Conservation (phyloP, 2,113 vertebrate species). For the Ptilonorhynchus violaceus region DNA sequence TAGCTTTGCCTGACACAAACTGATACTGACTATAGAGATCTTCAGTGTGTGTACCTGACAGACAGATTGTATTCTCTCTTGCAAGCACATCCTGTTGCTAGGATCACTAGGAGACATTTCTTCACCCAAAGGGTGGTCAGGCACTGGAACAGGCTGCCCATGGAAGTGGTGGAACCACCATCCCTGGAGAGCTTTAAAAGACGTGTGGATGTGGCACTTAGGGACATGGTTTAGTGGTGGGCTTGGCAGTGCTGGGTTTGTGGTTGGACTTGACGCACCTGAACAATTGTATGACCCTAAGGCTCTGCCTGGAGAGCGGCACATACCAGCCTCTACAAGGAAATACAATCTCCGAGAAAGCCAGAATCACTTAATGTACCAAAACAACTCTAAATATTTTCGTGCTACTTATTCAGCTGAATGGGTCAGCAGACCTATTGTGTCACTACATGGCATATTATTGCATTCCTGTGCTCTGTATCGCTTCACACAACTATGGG, state of each 20-base stretch:
- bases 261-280: not conserved
- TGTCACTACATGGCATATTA: not conserved
- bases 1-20: not conserved
- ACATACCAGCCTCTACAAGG: not conserved
- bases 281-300: not conserved
- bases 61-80: not conserved
- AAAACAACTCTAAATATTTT: not conserved
- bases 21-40: not conserved
- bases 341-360: not conserved
- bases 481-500: not conserved
- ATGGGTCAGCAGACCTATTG: not conserved
- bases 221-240: not conserved
- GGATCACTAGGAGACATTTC: not conserved
- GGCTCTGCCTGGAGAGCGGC: not conserved
- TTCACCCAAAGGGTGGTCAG: not conserved
- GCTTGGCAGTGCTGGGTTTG: not conserved
- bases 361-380: not conserved
- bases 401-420: not conserved
- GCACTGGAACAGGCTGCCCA: not conserved
- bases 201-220: not conserved
- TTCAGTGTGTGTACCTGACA: fast-evolving
- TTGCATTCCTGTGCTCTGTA: not conserved
- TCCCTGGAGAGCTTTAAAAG: not conserved
- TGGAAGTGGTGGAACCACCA: not conserved
- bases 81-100: not conserved